These are phyloP conservation scores for Drosophila pruinosa DNA, from an alignment of 1,140 invertebrate species.

Conservation along the genomic window DNA sequence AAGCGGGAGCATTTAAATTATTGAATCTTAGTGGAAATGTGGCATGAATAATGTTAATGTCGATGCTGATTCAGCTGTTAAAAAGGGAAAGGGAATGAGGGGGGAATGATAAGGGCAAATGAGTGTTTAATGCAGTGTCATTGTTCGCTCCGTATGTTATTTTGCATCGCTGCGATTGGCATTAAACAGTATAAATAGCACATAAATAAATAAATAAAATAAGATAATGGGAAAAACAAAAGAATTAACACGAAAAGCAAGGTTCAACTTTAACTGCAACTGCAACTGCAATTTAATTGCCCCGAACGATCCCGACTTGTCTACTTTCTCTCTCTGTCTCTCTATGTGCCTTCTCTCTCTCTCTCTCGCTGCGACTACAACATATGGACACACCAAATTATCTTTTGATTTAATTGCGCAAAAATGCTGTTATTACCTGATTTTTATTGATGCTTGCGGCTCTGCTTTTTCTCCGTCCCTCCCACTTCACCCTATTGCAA, in stretches of 20 bases:
- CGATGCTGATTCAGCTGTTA: neutral
- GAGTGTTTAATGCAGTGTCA: conserved; percentile 61
- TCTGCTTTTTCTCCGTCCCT: conserved; percentile 27
- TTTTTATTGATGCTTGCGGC: conserved; percentile 30
- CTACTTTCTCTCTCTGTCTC: neutral
- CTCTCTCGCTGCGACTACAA: neutral
- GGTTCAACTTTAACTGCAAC: conserved; percentile 19
- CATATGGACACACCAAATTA: conserved; percentile 33
- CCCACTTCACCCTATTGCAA: neutral
- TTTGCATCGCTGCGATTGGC: conserved; percentile 53
- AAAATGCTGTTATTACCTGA: conserved; percentile 61
- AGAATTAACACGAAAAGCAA: conserved; percentile 35
- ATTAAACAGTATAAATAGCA: conserved; percentile 73
- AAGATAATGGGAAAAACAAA: conserved; percentile 37
- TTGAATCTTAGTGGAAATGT: neutral
- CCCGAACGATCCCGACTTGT: neutral
- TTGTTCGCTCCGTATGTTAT: conserved; percentile 44
- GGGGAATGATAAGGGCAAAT: neutral
- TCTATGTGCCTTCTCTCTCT: neutral
- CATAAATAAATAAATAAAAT: conserved; percentile 43
- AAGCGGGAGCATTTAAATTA: neutral
- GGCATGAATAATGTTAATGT: neutral
- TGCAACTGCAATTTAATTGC: conserved; percentile 67
- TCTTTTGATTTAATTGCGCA: conserved; percentile 66
- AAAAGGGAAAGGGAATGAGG: neutral